Conservation (phyloP, 2,113 vertebrate species). For the Grus americana region DNA sequence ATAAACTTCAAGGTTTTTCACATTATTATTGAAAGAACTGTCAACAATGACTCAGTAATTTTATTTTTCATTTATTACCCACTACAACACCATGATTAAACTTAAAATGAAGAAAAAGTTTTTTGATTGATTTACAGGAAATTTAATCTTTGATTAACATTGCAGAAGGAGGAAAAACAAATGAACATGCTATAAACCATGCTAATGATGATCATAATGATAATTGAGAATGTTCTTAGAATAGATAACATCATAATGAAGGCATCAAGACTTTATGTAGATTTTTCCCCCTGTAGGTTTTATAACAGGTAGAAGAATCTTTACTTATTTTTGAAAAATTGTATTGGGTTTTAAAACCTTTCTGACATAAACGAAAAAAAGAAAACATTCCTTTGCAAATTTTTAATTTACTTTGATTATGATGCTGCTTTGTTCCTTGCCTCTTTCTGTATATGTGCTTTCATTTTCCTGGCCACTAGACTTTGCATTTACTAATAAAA, state of each 20-base stretch:
- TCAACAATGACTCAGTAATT: not conserved
- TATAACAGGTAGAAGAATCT: not conserved
- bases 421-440: not conserved
- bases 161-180: constrained; percentile 34
- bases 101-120: not conserved
- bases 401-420: not conserved
- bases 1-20: not conserved
- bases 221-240: constrained; percentile 35
- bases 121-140: constrained; percentile 40
- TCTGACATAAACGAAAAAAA: not conserved
- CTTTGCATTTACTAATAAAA: not conserved
- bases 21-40: not conserved
- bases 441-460: not conserved
- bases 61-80: not conserved
- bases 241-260: constrained; percentile 20
- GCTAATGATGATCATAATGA: constrained; percentile 37
- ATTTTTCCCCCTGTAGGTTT: not conserved
- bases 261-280: not conserved
- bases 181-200: constrained; percentile 35
- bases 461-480: not conserved
- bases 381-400: not conserved
- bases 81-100: not conserved
- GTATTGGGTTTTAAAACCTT: not conserved
- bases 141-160: constrained; percentile 49
- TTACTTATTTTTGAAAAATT: not conserved